Conservation (phyloP, 2,888 invertebrate genomes). For the Phyllotreta cruciferae region DNA sequence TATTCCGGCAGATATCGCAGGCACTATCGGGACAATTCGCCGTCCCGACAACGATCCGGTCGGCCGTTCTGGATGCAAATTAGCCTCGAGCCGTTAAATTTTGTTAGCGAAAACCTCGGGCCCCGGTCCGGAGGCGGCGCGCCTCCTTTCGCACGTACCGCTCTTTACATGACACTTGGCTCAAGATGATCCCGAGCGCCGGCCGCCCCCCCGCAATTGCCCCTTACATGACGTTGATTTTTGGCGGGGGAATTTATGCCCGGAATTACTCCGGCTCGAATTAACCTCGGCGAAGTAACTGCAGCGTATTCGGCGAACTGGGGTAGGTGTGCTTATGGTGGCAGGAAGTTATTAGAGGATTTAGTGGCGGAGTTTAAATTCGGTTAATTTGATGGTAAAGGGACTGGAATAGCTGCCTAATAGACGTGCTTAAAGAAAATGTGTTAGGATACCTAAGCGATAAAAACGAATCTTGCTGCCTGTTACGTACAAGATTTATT, state of each 20-base stretch:
- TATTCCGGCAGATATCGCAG: no score
- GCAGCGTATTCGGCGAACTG: not conserved
- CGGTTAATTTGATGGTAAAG: no score
- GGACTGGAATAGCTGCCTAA: no score
- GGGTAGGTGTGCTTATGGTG: no score
- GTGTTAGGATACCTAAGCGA: no score
- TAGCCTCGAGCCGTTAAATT: slow-evolving; percentile 57
- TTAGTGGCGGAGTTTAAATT: no score
- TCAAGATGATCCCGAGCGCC: slow-evolving; percentile 19
- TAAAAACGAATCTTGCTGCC: no score
- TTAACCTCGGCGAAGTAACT: slow-evolving; percentile 23
- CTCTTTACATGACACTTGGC: slow-evolving; percentile 12
- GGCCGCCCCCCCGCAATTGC: slow-evolving; percentile 20
- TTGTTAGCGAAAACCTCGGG: slow-evolving; percentile 53
- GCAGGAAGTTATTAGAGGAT: no score
- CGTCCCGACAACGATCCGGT: slow-evolving; percentile 53
- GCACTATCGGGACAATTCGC: slow-evolving; percentile 46
- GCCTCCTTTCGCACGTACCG: slow-evolving; percentile 17
- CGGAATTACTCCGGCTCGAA: slow-evolving; percentile 16
- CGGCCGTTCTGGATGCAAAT: slow-evolving; percentile 57
- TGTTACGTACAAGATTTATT: no score
- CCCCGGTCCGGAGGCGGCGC: slow-evolving; percentile 47
- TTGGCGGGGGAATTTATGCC: slow-evolving; percentile 18
- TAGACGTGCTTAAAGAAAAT: no score
- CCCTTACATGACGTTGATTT: slow-evolving; percentile 25